Evolutionary conservation across 2,113 vertebrate species (phyloP).

Genomic region (Seriola aureovittata): DNA sequence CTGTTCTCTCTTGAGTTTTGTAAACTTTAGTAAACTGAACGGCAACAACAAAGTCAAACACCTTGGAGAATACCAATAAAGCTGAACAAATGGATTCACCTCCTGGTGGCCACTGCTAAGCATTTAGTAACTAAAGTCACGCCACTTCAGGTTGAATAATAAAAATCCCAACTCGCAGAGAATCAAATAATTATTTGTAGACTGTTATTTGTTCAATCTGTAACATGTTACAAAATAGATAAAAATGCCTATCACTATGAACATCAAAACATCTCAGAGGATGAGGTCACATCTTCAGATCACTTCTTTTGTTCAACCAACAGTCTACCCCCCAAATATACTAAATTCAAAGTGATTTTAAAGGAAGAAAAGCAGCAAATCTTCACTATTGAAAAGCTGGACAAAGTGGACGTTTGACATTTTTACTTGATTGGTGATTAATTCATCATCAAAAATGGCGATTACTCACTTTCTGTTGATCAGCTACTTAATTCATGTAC

Average conservation of each 20-base stretch:
- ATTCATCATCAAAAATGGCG: background rate
- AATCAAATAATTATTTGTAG: background rate
- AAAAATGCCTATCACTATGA: too few relatives aligned
- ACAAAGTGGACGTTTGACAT: background rate
- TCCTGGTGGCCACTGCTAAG: background rate
- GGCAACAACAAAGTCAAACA: conserved; percentile 1
- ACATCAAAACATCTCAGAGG: background rate
- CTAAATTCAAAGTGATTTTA: background rate
- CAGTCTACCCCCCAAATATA: background rate
- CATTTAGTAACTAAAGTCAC: background rate
- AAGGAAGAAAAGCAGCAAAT: background rate
- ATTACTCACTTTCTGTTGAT: background rate
- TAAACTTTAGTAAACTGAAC: background rate
- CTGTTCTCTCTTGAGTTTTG: background rate
- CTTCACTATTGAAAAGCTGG: background rate
- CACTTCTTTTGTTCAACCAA: background rate
- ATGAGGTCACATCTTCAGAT: background rate
- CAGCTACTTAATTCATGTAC: background rate
- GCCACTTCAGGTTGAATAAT: background rate
- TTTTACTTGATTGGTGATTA: background rate
- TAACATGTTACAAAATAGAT: background rate
- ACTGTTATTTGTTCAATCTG: background rate
- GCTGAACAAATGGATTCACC: background rate
- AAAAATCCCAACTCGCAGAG: background rate
- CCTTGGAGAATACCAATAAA: background rate